phyloP scores from a whole-genome alignment of 2,888 invertebrate genomes.

The Eubasilissa splendida region DNA sequence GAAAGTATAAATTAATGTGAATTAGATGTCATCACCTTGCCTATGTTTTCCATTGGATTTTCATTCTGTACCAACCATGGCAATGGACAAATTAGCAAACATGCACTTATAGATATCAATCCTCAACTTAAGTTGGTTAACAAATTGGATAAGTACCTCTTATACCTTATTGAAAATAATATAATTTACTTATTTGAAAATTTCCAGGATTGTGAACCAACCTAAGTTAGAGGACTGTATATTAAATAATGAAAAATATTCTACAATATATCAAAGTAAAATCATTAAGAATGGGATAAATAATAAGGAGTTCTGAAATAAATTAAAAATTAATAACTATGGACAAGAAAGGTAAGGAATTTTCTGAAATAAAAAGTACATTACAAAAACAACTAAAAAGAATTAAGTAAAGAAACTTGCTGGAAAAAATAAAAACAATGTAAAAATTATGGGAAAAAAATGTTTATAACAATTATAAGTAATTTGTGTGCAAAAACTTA shows the following conservation, averaged over 20 bases:
- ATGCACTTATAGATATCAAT: too few relatives aligned
- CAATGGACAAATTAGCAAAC: too few relatives aligned
- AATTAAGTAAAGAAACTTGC: background rate
- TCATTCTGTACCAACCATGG: too few relatives aligned
- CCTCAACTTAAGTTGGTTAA: too few relatives aligned
- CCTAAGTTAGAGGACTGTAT: background rate
- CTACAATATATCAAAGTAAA: background rate
- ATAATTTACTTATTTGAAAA: too few relatives aligned
- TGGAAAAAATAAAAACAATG: conserved; percentile 18
- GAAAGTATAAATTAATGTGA: too few relatives aligned
- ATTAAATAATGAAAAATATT: conserved; percentile 2
- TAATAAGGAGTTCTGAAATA: background rate
- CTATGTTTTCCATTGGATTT: too few relatives aligned
- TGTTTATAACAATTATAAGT: background rate
- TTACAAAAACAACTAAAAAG: background rate
- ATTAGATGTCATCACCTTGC: too few relatives aligned
- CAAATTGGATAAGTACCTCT: too few relatives aligned
- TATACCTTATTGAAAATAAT: too few relatives aligned
- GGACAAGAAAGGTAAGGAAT: background rate
- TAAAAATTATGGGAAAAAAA: background rate
- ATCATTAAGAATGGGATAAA: background rate
- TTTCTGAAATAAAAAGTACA: conserved; percentile 5
- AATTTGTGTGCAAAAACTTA: background rate
- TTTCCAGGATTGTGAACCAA: too few relatives aligned
- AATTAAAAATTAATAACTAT: background rate